Conservation (phyloP, 2,797 vertebrate genomes). For the Antrozous pallidus region DNA sequence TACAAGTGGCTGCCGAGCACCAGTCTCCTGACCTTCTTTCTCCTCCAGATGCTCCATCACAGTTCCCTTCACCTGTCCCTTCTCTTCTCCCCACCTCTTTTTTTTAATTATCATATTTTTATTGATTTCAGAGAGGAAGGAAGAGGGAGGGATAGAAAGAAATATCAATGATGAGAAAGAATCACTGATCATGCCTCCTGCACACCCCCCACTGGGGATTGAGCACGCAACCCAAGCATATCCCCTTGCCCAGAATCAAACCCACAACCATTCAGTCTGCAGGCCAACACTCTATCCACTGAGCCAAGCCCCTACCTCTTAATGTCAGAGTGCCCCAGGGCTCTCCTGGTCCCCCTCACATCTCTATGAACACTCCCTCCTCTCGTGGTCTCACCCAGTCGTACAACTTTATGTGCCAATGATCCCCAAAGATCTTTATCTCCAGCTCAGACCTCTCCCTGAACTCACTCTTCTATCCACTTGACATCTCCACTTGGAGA, state of each 20-base stretch:
- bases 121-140: no score
- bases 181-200: no score
- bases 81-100: background rate
- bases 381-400: background rate
- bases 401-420: background rate
- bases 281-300: no score
- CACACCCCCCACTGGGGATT: no score
- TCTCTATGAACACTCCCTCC: background rate
- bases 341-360: background rate
- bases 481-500: background rate
- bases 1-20: background rate
- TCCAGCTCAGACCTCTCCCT: background rate
- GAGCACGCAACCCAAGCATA: no score
- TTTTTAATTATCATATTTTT: no score
- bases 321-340: background rate
- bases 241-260: no score
- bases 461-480: background rate
- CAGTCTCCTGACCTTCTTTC: background rate
- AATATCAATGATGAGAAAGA: no score
- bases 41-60: background rate
- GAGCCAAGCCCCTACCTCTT: background rate
- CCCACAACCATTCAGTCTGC: no score
- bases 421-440: background rate
- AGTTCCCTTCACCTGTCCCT: background rate
- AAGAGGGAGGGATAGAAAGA: no score